Conservation (phyloP, 1,140 invertebrate genomes). For the Pseudomyrmex sp. region DNA sequence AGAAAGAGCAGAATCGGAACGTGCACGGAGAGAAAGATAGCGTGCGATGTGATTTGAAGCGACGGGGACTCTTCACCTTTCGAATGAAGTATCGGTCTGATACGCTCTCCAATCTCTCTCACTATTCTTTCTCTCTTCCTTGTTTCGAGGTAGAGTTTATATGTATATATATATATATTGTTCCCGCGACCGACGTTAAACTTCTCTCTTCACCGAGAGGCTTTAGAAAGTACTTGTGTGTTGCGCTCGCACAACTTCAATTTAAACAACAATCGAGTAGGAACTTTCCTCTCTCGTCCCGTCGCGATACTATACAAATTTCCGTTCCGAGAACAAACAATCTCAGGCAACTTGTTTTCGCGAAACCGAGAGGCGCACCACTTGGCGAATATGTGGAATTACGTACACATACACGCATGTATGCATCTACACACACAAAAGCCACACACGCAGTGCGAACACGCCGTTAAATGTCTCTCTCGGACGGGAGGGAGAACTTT, state of each 20-base stretch:
- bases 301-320: background rate
- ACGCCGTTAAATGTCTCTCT: background rate
- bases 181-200: no score
- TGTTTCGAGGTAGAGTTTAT: background rate
- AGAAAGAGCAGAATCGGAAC: conserved; percentile 9
- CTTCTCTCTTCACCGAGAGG: no score
- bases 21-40: conserved; percentile 4
- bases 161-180: background rate
- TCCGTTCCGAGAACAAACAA: background rate
- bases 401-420: background rate
- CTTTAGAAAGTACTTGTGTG: no score
- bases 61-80: conserved; percentile 22
- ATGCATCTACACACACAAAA: background rate
- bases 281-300: background rate
- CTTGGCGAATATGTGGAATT: background rate
- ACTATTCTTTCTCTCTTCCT: background rate
- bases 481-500: background rate
- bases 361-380: background rate
- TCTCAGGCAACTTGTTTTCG: background rate
- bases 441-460: background rate
- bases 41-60: conserved; percentile 14
- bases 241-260: background rate
- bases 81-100: conserved; percentile 7
- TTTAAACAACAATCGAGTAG: background rate
- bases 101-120: background rate